Conservation (phyloP, 2,888 invertebrate genomes). For the Microplitis deprimator region DNA sequence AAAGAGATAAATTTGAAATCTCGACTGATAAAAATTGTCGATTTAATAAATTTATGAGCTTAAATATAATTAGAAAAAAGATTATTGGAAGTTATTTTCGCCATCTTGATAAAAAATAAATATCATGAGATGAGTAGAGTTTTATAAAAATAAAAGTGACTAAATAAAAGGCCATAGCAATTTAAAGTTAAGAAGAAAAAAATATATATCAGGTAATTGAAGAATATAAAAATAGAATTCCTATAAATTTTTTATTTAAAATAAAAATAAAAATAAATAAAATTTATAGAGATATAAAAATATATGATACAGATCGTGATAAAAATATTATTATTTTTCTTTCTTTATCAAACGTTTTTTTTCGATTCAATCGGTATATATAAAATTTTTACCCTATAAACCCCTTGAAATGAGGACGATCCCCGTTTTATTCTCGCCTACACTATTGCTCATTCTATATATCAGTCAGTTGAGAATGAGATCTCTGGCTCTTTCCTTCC, state of each 20-base stretch:
- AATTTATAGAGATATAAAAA: constrained; percentile 5
- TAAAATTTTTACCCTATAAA: constrained; percentile 3
- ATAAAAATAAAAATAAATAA: neutral
- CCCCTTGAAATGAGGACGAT: constrained; percentile 5
- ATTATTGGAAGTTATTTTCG: too few species aligned
- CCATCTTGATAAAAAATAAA: neutral
- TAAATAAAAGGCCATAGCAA: neutral
- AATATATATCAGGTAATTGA: neutral
- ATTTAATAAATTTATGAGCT: too few species aligned
- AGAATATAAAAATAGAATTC: neutral
- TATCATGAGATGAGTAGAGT: neutral
- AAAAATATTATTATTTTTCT: constrained; percentile 18
- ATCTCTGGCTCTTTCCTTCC: constrained; percentile 22
- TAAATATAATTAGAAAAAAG: neutral
- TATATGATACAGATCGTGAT: neutral
- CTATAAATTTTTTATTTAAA: neutral
- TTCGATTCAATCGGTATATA: neutral
- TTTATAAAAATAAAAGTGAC: neutral
- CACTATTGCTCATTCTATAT: constrained; percentile 7
- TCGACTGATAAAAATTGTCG: too few species aligned
- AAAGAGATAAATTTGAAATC: too few species aligned
- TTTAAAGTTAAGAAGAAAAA: neutral
- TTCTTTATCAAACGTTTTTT: constrained; percentile 14
- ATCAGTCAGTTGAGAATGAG: constrained; percentile 22
- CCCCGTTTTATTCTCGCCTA: constrained; percentile 21